Percentiles rank a stretch among this genome's conserved stretches.
Conservation (phyloP, 2,888 invertebrate species). For the Podotricha telesiphe region DNA sequence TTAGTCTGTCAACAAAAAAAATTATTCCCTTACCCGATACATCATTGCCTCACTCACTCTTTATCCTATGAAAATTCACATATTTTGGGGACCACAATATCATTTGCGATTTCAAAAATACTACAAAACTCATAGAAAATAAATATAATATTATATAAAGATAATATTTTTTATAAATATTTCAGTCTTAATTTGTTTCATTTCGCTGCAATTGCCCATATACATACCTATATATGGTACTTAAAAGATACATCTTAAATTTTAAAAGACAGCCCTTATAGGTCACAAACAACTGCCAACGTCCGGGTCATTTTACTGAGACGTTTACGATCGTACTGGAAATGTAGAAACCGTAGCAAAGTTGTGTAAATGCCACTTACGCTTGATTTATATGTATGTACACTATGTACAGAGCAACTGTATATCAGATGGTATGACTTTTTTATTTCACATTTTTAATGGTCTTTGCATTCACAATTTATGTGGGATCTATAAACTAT, state of each 20-base stretch:
- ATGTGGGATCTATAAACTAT: background rate
- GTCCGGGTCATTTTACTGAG: slow-evolving; percentile 54
- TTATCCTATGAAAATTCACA: too few relatives aligned
- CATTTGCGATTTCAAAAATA: too few relatives aligned
- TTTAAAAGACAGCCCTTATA: slow-evolving; percentile 8
- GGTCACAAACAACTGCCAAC: slow-evolving; percentile 51
- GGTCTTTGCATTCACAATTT: slow-evolving; percentile 31
- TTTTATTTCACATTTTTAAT: slow-evolving; percentile 36
- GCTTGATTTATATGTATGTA: slow-evolving; percentile 67
- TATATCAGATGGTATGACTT: slow-evolving; percentile 45
- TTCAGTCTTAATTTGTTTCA: too few relatives aligned
- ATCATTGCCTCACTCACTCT: too few relatives aligned
- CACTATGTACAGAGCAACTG: slow-evolving; percentile 27
- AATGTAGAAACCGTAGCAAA: slow-evolving; percentile 54
- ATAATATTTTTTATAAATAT: too few relatives aligned
- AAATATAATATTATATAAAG: too few relatives aligned
- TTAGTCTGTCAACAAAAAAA: too few relatives aligned
- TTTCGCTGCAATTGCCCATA: too few relatives aligned
- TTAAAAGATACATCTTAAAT: background rate
- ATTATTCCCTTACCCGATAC: too few relatives aligned
- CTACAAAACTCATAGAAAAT: too few relatives aligned
- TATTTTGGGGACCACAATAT: too few relatives aligned
- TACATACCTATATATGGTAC: background rate
- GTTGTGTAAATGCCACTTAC: slow-evolving; percentile 79
- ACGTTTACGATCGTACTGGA: slow-evolving; percentile 76